Evolutionary conservation across 2,888 invertebrate genomes (phyloP).

Genomic region (Steinernema carpocapsae): DNA sequence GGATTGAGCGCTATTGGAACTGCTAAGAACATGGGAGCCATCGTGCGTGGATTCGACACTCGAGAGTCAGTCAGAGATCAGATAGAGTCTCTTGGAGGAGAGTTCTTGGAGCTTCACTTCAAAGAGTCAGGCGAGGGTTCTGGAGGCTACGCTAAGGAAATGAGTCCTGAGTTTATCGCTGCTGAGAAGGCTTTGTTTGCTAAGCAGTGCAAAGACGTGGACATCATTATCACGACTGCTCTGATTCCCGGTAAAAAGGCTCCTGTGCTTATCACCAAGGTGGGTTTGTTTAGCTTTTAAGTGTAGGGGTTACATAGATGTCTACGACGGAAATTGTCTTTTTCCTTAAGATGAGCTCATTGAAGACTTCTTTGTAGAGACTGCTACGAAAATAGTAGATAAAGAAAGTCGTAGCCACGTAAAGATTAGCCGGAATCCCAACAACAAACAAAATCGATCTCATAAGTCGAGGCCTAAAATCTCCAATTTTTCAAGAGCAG

Average conservation of each 20-base stretch:
- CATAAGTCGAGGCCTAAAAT: too few species aligned
- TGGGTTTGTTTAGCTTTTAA: slow-evolving; percentile 65
- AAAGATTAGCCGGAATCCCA: too few species aligned
- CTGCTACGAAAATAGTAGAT: background rate
- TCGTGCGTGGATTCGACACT: slow-evolving; percentile 86
- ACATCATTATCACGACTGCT: slow-evolving; percentile 86
- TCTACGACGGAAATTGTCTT: background rate
- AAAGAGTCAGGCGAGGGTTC: slow-evolving; percentile 74
- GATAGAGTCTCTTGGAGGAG: slow-evolving; percentile 85
- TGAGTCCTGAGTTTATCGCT: slow-evolving; percentile 82
- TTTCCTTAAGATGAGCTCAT: background rate
- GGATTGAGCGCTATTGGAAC: slow-evolving; percentile 85
- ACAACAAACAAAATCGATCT: too few species aligned
- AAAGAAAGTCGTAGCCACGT: too few species aligned
- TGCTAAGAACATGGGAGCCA: slow-evolving; percentile 85
- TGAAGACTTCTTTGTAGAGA: background rate
- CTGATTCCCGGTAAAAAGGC: slow-evolving; percentile 86
- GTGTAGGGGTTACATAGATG: too few species aligned
- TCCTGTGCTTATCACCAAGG: slow-evolving; percentile 81
- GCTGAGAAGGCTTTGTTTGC: slow-evolving; percentile 85
- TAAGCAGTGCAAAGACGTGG: slow-evolving; percentile 83
- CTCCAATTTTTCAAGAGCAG: too few species aligned
- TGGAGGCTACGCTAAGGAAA: slow-evolving; percentile 84
- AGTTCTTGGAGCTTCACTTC: slow-evolving; percentile 76
- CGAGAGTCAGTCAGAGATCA: slow-evolving; percentile 83